Evolutionary conservation across 2,888 invertebrate genomes (phyloP).

Genomic region (Pachymerium ferrugineum): DNA sequence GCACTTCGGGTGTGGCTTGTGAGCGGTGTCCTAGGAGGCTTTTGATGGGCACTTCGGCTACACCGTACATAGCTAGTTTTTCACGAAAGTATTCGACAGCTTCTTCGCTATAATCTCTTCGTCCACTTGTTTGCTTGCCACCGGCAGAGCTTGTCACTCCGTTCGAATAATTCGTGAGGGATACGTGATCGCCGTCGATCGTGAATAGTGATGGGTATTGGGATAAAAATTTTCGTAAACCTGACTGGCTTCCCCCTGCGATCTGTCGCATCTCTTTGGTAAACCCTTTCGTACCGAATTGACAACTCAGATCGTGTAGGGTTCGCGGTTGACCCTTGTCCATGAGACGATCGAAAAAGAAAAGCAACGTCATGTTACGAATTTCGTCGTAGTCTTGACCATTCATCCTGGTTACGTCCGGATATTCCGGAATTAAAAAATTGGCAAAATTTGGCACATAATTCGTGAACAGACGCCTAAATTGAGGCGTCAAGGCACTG

Average conservation of each 20-base stretch:
- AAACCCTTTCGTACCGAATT: slow-evolving; percentile 98
- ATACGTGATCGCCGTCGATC: slow-evolving; percentile 73
- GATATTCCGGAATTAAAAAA: background rate
- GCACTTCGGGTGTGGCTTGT: slow-evolving; percentile 90
- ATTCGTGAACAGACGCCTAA: background rate
- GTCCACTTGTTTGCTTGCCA: slow-evolving; percentile 31
- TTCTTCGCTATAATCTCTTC: slow-evolving; percentile 87
- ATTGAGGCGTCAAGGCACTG: background rate
- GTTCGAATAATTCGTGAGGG: slow-evolving; percentile 41
- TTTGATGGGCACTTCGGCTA: slow-evolving; percentile 93
- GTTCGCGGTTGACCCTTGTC: slow-evolving; percentile 94
- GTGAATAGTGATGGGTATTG: slow-evolving; percentile 95
- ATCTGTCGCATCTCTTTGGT: slow-evolving; percentile 65
- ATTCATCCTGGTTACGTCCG: slow-evolving; percentile 60
- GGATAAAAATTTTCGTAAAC: slow-evolving; percentile 90
- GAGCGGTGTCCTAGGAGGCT: slow-evolving; percentile 93
- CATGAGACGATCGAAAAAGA: slow-evolving; percentile 96
- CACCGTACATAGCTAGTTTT: slow-evolving; percentile 91
- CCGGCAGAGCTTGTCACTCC: slow-evolving; percentile 36
- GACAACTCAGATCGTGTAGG: slow-evolving; percentile 95
- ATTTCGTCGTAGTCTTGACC: slow-evolving; percentile 90
- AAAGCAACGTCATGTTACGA: slow-evolving; percentile 90
- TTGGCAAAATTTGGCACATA: background rate
- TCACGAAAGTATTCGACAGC: slow-evolving; percentile 96
- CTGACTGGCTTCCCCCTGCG: slow-evolving; percentile 83